Evolutionary conservation across 2,888 invertebrate genomes (phyloP), one percentile per base, ranked within the genome.

Genomic region (Hirtodrosophila histrioides): DNA sequence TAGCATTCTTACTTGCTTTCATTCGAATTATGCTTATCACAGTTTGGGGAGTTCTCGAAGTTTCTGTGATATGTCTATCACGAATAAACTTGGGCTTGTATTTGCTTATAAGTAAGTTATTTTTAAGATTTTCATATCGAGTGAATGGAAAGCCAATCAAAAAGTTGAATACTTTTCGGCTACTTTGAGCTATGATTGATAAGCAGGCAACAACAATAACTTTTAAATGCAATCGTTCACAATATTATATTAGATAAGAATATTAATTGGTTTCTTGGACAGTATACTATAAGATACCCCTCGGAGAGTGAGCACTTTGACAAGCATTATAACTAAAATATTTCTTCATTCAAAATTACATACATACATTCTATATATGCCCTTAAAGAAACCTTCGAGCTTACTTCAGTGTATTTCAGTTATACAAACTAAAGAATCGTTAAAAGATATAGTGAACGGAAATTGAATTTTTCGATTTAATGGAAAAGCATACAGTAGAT

Each of bases 181-280:
- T 44, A 48, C 57, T 81, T 85, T 82, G 62, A 64, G 49, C 62
- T 70, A 31, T 69, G 60, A 67, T 75, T 86, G 88, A 81, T 81
- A 78, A 75, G 58, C 7, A 57, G n/a, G n/a, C 17, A 54, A 46
- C 46, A 61, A 55, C 33, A 62, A 55, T 62, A 40, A 43, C 43
- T 51, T 58, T 75, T 51, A 57, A 40, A 43, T 61, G 54, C 43
- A 46, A 29, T 39, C 31, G 23, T 31, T 10, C 17, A 4, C 6
- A 51, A 35, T 51, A 56, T 46, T 4, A 35, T 43, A 43, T 33
- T 37, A 45, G 78, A 77, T 73, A 58, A 73, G 50, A 41, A 50
- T 54, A 64, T 58, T 64, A 65, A 72, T 64, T 72, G 55, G 48
- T 11, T 51, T 50, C 45, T 27, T 31, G 37, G 10, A 33, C 11